A percentile compares a stretch with the other conserved stretches of the same genome.
Conservation (phyloP, 2,797 vertebrate genomes). For the Tadarida brasiliensis region DNA sequence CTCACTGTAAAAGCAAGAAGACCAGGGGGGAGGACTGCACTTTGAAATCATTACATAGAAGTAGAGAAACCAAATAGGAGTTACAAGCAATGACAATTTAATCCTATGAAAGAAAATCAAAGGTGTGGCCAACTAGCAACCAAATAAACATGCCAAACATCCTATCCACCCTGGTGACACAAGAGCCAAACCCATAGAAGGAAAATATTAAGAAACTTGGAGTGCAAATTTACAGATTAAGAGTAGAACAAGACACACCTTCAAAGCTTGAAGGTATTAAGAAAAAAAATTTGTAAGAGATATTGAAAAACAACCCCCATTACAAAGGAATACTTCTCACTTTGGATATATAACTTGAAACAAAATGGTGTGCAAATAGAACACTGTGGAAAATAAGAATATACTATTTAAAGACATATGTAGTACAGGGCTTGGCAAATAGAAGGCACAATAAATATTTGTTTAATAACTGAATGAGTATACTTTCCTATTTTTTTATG, state of each 20-base stretch:
- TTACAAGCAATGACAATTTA: slow-evolving; percentile 32
- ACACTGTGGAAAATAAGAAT: slow-evolving; percentile 15
- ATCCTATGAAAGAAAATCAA: slow-evolving; percentile 55
- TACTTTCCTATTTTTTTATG: background rate
- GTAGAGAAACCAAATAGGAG: slow-evolving; percentile 10
- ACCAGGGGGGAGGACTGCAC: background rate
- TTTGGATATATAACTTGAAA: slow-evolving; percentile 1
- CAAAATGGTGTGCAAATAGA: background rate
- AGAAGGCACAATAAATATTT: slow-evolving; percentile 39
- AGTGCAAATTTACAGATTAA: slow-evolving; percentile 6
- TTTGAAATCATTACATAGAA: slow-evolving; percentile 29
- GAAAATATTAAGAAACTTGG: slow-evolving; percentile 40
- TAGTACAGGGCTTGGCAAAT: background rate
- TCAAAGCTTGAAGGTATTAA: slow-evolving; percentile 32
- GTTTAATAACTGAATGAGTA: slow-evolving; percentile 30
- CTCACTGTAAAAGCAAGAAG: slow-evolving; percentile 46
- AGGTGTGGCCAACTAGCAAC: slow-evolving; percentile 64
- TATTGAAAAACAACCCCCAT: background rate
- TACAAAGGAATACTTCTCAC: slow-evolving; percentile 11
- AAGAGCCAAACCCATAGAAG: slow-evolving; percentile 41
- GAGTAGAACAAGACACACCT: background rate
- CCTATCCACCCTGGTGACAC: background rate
- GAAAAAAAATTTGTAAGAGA: background rate
- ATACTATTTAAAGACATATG: background rate
- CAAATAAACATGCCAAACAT: slow-evolving; percentile 54